Conservation (phyloP, 2,113 vertebrate species). For the Capreolus pygargus region DNA sequence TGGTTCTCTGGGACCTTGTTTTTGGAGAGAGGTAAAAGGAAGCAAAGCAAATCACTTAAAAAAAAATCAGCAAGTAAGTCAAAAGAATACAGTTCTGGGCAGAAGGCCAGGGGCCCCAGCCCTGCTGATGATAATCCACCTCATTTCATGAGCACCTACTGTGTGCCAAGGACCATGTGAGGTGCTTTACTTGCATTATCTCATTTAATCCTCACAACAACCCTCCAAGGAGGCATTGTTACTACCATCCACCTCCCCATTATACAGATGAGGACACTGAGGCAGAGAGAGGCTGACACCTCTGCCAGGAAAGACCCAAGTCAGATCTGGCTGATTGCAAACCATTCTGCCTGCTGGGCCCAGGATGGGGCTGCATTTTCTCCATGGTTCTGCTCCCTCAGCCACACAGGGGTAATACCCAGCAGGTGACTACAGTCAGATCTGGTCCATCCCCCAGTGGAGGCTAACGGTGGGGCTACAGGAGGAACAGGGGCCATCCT, state of each 20-base stretch:
- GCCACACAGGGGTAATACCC: no score
- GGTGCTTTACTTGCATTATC: background rate
- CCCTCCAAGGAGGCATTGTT: background rate
- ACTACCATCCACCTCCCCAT: background rate
- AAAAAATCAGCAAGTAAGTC: background rate
- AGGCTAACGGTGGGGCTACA: background rate
- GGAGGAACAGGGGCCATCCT: background rate
- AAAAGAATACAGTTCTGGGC: background rate
- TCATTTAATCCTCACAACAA: background rate
- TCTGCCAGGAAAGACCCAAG: background rate
- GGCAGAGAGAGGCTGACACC: background rate
- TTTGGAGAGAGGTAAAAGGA: background rate
- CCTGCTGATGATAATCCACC: background rate
- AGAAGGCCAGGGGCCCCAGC: background rate
- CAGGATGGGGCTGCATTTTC: background rate
- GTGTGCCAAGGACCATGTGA: background rate
- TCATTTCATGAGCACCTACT: background rate
- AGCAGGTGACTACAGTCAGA: background rate
- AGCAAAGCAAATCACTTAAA: background rate
- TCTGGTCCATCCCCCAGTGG: accelerated
- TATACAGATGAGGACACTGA: background rate
- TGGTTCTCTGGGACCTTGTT: background rate
- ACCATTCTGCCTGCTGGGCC: background rate
- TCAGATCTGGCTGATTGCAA: background rate
- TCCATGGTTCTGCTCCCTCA: background rate